Conservation (phyloP, 2,797 vertebrate species). For the Anas bahamensis region DNA sequence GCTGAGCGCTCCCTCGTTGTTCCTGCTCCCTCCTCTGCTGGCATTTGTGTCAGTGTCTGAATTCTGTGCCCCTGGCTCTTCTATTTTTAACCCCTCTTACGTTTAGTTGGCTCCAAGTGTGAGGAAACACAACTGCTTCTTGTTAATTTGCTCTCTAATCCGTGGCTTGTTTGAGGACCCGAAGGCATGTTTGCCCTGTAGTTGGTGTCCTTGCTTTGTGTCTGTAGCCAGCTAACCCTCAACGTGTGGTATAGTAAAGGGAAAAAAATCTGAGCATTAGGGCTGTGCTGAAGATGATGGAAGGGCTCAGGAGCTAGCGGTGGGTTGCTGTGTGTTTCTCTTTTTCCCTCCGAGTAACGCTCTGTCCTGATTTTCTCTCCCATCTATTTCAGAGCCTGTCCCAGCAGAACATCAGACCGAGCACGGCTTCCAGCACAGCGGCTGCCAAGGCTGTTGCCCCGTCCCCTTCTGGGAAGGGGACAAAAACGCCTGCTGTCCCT, state of each 20-base stretch:
- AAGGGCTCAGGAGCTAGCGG: background rate
- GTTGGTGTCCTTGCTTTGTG: background rate
- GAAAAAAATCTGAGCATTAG: background rate
- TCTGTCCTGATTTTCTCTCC: constrained; percentile 8
- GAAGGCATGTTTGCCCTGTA: background rate
- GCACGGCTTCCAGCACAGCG: background rate
- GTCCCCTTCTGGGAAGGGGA: background rate
- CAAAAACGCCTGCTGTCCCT: background rate
- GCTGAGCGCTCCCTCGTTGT: background rate
- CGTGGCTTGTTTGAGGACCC: background rate
- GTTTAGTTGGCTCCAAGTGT: background rate
- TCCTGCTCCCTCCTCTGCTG: background rate
- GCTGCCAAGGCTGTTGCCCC: background rate
- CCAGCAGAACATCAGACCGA: background rate
- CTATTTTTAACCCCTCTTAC: constrained; percentile 24
- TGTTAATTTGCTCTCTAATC: background rate
- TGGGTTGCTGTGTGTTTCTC: background rate
- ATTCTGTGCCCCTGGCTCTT: background rate
- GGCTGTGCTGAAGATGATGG: background rate
- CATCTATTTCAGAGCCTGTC: background rate
- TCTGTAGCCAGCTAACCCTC: background rate
- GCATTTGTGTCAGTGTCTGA: background rate
- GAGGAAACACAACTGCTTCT: background rate
- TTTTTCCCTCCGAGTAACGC: background rate
- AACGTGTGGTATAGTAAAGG: background rate